phyloP scores from a whole-genome alignment of 2,888 invertebrate species.

The Furcula furcula region DNA sequence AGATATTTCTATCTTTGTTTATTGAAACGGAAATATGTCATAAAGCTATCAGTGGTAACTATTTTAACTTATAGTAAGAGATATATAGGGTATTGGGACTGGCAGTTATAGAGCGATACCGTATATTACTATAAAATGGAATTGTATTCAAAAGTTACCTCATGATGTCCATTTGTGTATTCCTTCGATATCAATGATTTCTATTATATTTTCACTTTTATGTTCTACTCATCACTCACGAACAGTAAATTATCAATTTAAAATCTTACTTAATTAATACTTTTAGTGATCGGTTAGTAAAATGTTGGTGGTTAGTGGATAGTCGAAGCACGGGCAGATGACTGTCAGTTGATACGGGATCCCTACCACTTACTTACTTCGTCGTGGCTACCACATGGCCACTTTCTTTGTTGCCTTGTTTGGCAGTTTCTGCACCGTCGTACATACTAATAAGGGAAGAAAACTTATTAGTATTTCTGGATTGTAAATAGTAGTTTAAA shows the following conservation, averaged over 20 bases:
- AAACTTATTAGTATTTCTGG: constrained; percentile 17
- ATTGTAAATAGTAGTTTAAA: constrained; percentile 17
- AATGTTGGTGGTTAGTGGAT: not conserved
- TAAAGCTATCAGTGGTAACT: no score
- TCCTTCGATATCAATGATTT: not conserved
- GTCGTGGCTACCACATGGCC: constrained; percentile 2
- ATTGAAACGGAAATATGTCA: no score
- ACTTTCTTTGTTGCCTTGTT: constrained; percentile 17
- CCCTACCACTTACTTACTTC: constrained; percentile 28
- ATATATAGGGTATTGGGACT: no score
- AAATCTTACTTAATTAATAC: no score
- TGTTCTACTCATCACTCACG: not conserved
- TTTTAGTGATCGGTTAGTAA: not conserved
- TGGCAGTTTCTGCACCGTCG: constrained; percentile 14
- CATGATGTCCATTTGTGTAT: not conserved
- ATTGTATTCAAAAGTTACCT: not conserved
- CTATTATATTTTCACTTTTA: not conserved
- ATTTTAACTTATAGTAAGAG: no score
- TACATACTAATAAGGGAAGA: constrained; percentile 22
- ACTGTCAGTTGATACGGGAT: constrained; percentile 2
- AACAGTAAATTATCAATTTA: no score
- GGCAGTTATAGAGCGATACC: no score
- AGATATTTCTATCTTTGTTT: no score
- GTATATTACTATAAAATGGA: no score
- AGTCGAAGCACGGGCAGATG: not conserved